phyloP scores from a whole-genome alignment of 2,888 invertebrate species.

The Linnaemya tessellans region DNA sequence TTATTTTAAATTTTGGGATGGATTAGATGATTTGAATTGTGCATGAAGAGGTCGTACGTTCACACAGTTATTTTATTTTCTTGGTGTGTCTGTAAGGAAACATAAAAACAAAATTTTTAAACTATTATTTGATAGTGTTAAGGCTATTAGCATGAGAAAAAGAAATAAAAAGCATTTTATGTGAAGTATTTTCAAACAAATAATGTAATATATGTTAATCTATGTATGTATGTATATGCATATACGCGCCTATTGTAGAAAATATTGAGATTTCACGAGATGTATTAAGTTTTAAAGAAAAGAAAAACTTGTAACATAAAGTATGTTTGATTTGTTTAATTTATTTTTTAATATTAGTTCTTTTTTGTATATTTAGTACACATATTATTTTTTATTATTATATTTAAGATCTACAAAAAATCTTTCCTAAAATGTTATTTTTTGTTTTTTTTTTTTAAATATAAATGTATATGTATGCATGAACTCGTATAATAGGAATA shows the following conservation, averaged over 20 bases:
- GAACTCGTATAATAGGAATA: constrained; percentile 66
- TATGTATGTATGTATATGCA: not conserved
- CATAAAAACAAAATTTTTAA: constrained; percentile 50
- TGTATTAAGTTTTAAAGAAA: constrained; percentile 5
- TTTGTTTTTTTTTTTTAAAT: constrained; percentile 11
- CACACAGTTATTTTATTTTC: constrained; percentile 63
- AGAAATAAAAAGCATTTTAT: not conserved
- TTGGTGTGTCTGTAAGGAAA: constrained; percentile 64
- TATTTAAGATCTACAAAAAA: constrained; percentile 55
- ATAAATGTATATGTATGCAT: constrained; percentile 69
- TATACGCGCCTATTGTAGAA: too few species aligned
- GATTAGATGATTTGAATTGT: constrained; percentile 44
- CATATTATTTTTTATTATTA: constrained; percentile 70
- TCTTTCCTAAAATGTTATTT: constrained; percentile 52
- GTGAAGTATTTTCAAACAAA: not conserved
- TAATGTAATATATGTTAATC: not conserved
- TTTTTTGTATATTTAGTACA: constrained; percentile 77
- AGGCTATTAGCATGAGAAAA: constrained; percentile 8
- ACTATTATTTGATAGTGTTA: constrained; percentile 29
- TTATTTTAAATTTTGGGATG: constrained; percentile 49
- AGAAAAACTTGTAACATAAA: constrained; percentile 1
- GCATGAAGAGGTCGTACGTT: constrained; percentile 35
- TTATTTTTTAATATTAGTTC: constrained; percentile 49
- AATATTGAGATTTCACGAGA: not conserved
- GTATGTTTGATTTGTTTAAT: constrained; percentile 52